Percentiles rank a stretch among this genome's conserved stretches.
Conservation (phyloP, 2,797 vertebrate genomes). For the Pitangus sulphuratus region DNA sequence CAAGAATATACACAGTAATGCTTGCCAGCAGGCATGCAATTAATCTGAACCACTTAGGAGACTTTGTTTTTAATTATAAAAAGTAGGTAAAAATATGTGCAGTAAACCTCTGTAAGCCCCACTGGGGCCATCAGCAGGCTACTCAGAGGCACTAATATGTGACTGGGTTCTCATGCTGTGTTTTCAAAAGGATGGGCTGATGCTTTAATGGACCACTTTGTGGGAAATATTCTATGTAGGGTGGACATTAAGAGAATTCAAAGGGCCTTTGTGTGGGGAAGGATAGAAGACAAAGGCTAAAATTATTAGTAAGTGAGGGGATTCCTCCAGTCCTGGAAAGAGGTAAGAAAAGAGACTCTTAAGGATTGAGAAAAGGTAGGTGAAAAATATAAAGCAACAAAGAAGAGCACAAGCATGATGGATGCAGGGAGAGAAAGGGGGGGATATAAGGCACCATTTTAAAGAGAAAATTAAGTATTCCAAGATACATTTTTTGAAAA, state of each 20-base stretch:
- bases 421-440: neutral
- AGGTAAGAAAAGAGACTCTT: neutral
- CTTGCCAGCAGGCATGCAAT: slow-evolving; percentile 45
- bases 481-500: neutral
- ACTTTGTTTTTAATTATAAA: slow-evolving; percentile 64
- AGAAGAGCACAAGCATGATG: neutral
- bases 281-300: neutral
- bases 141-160: neutral
- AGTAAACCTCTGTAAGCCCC: slow-evolving; percentile 29
- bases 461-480: neutral
- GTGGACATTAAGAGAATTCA: neutral
- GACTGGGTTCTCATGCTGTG: neutral
- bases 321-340: neutral
- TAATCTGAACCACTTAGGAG: slow-evolving; percentile 45
- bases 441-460: neutral
- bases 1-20: slow-evolving; percentile 3
- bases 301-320: neutral
- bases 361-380: neutral
- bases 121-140: slow-evolving; percentile 14
- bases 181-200: neutral
- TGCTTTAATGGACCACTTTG: slow-evolving; percentile 23
- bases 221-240: neutral
- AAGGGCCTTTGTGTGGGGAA: neutral
- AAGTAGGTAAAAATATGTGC: slow-evolving; percentile 44
- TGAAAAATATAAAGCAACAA: neutral